Conservation (phyloP, 92 coral and sea anemone species). For the Phenganax subtilis region DNA sequence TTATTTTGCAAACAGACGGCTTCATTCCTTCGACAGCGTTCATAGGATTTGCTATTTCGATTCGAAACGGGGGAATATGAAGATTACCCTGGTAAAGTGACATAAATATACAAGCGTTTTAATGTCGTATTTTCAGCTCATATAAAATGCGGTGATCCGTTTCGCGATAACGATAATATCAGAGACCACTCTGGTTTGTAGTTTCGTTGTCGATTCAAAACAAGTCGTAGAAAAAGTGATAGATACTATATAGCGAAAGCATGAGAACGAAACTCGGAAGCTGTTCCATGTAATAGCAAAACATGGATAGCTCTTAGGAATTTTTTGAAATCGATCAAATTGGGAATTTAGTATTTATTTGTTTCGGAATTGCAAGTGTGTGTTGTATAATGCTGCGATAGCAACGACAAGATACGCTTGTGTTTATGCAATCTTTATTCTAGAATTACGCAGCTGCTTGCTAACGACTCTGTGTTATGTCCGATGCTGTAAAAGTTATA, state of each 20-base stretch:
- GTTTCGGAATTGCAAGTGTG: constrained; percentile 1
- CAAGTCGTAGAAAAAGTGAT: not conserved
- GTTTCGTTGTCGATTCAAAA: not conserved
- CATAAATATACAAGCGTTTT: not conserved
- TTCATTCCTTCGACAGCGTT: not conserved
- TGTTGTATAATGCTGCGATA: constrained; percentile 29
- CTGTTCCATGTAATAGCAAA: not conserved
- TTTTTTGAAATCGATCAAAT: not conserved
- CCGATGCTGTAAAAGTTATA: too few species aligned
- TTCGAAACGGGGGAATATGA: not conserved
- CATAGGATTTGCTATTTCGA: constrained; percentile 3
- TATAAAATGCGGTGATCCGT: constrained; percentile 5
- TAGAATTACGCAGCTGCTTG: constrained; percentile 23
- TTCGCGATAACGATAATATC: not conserved
- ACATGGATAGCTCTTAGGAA: not conserved
- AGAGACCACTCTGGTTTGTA: not conserved
- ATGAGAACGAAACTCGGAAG: constrained; percentile 6
- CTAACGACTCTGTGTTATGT: not conserved
- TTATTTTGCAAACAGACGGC: not conserved
- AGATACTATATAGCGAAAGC: not conserved
- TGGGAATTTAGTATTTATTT: constrained; percentile 16
- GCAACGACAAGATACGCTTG: constrained; percentile 6
- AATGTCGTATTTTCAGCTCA: not conserved
- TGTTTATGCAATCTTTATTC: constrained; percentile 4
- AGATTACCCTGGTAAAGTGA: not conserved